Evolutionary conservation across 1,140 invertebrate species (phyloP), one percentile per base, ranked within the genome.

Genomic region (Drosophila neocordata): DNA sequence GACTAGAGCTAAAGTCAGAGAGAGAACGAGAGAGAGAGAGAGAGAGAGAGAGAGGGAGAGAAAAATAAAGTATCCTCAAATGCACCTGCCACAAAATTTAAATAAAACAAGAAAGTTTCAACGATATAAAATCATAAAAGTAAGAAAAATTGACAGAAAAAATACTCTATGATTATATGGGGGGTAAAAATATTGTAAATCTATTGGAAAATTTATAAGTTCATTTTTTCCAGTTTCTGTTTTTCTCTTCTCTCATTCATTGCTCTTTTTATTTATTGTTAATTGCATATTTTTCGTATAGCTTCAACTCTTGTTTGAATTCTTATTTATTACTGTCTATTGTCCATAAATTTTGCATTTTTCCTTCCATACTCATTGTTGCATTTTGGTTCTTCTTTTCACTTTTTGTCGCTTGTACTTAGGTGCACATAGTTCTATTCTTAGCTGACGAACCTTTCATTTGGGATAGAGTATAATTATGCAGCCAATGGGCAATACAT

Each of bases 61-160:
- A 27, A 31, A n/a, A 55, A 31, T 27, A 31, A 55, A 55, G 31
- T 37, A 41, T 55, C 73, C 58, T 48, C 62, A 66, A 63, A 59
- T 68, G 61, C 64, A 80, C 76, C 75, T 79, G 73, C 65, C 61
- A 51, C 69, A 65, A 63, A 70, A 81, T 74, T 81, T 87, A 87
- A 87, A 81, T 77, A 77, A 66, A 73, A 73, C 60, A 52, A 60
- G 67, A 41, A 73, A 65, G 61, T 65, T 59, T 63, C 65, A 34
- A 34, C 13, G 24, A 56, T 34, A 34, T 34, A 34, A 15, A 53
- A 13, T 1, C 20, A 53, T 34, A 56, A 56, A 55, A 34, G 27
- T 24, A 53, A 27, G 27, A 7, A 15, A 56, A 56, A 56, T 56
- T 56, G 24, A 56, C 24, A 35, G 7, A 8, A 8, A 9, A 18